Conservation (phyloP, 2,113 vertebrate genomes). For the Lepidothrix coronata region DNA sequence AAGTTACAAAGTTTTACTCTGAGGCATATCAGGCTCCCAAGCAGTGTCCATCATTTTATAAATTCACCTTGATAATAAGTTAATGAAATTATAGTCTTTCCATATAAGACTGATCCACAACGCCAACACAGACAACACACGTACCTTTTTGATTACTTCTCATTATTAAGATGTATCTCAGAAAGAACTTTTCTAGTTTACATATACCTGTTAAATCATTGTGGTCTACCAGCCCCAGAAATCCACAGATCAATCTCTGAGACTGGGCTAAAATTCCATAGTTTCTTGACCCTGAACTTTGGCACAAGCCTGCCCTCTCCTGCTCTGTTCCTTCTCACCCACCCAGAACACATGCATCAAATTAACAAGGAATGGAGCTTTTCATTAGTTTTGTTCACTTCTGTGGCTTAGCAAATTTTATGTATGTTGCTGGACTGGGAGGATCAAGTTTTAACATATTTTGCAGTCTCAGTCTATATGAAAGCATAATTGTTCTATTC, state of each 20-base stretch:
- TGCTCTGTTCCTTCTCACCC: not conserved
- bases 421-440: not conserved
- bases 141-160: not conserved
- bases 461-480: not conserved
- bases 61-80: not conserved
- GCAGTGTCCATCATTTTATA: not conserved
- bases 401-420: not conserved
- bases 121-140: not conserved
- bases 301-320: not conserved
- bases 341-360: not conserved
- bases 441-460: slow-evolving; percentile 8
- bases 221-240: not conserved
- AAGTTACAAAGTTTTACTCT: not conserved
- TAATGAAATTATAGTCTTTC: not conserved
- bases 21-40: not conserved
- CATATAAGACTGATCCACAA: not conserved
- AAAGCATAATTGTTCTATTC: not conserved
- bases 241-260: not conserved
- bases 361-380: slow-evolving; percentile 2
- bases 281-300: not conserved
- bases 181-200: not conserved
- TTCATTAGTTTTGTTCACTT: not conserved
- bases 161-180: not conserved
- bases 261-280: not conserved
- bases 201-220: not conserved